Evolutionary conservation across 2,888 invertebrate genomes (phyloP).

Genomic region (Pyralis farinalis): DNA sequence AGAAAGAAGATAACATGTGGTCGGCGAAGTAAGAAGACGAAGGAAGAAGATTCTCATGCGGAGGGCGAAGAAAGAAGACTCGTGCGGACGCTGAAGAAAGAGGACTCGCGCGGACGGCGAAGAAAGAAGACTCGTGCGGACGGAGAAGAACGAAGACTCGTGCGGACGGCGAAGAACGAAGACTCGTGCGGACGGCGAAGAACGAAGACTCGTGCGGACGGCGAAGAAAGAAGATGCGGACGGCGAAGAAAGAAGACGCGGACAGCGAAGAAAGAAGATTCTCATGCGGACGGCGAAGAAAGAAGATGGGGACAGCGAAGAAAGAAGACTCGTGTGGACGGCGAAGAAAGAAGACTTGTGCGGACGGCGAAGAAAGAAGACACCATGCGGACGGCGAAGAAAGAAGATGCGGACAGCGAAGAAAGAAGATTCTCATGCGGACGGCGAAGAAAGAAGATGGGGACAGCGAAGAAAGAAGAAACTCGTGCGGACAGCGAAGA

Average conservation of each 20-base stretch:
- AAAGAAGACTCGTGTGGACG: neutral
- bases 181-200: no score
- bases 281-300: no score
- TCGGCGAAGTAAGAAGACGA: conserved; percentile 14
- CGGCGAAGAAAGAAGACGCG: neutral
- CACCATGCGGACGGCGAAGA: conserved; percentile 5
- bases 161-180: neutral
- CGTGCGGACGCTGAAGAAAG: conserved; percentile 8
- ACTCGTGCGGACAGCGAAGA: conserved; percentile 5
- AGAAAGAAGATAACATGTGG: no score
- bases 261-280: no score
- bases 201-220: neutral
- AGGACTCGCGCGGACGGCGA: conserved; percentile 6
- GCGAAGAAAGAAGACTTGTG: conserved; percentile 10
- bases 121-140: conserved; percentile 12
- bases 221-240: no score
- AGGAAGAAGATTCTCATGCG: conserved; percentile 5
- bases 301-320: no score
- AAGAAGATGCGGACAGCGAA: conserved; percentile 8
- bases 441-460: conserved; percentile 8
- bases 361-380: conserved; percentile 8
- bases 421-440: conserved; percentile 6
- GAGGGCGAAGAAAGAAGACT: no score
- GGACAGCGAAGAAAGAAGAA: conserved; percentile 11
- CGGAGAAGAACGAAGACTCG: conserved; percentile 8